Evolutionary conservation across 2,797 vertebrate genomes (phyloP).

Genomic region (Sebastes oblongus): DNA sequence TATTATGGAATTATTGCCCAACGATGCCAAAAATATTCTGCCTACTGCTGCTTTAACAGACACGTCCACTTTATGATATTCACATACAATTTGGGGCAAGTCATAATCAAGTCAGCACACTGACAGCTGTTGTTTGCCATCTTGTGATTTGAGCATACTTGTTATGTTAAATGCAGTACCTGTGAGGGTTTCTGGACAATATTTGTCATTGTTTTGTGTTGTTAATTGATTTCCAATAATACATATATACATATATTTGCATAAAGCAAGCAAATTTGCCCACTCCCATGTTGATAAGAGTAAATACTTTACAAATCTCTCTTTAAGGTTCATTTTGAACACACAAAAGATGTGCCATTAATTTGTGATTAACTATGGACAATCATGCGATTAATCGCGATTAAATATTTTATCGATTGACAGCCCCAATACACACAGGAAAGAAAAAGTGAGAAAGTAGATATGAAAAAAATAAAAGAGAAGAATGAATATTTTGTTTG

Average conservation of each 20-base stretch:
- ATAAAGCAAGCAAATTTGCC: neutral
- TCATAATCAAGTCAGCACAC: no score
- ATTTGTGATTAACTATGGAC: no score
- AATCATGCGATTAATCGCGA: no score
- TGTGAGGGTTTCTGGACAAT: neutral
- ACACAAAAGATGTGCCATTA: no score
- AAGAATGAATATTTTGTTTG: neutral
- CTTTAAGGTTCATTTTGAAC: no score
- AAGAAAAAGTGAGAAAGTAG: neutral
- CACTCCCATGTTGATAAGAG: neutral
- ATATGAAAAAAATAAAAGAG: neutral
- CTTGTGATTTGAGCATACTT: neutral
- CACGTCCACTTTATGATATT: no score
- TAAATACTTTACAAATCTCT: neutral
- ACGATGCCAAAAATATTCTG: no score
- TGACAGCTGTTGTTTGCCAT: neutral
- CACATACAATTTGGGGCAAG: no score
- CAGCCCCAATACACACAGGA: no score
- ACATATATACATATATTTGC: neutral
- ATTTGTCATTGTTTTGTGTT: neutral
- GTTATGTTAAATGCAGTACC: neutral
- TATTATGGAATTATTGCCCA: fast-evolving
- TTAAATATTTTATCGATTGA: no score
- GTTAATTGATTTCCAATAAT: neutral
- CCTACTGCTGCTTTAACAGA: no score